These are phyloP conservation scores for Pecten maximus DNA, from an alignment of 2,888 invertebrate species.

Conservation along the genomic window DNA sequence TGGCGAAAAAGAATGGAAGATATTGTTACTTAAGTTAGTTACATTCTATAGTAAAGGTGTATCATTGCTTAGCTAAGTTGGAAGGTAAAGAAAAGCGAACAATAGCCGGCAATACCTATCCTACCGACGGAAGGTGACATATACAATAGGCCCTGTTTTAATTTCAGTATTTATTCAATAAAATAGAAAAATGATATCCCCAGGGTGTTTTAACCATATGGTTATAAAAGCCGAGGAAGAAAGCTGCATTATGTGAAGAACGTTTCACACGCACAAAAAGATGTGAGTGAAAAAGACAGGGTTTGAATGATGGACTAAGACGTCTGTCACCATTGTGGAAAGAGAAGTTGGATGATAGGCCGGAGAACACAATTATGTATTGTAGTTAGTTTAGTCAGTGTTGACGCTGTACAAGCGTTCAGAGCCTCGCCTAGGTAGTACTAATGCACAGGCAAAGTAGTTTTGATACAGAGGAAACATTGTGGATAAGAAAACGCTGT, in stretches of 20 bases:
- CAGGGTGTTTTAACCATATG: slow-evolving; percentile 15
- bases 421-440: not conserved
- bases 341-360: not conserved
- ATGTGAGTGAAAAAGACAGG: slow-evolving; percentile 14
- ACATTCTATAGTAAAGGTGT: not conserved
- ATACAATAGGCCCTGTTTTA: not conserved
- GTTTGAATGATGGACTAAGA: not conserved
- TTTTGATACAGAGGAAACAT: not conserved
- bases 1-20: not conserved
- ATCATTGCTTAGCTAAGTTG: slow-evolving; percentile 25
- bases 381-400: not conserved
- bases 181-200: slow-evolving; percentile 35
- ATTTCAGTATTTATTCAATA: slow-evolving; percentile 35
- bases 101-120: not conserved
- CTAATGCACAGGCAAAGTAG: not conserved
- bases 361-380: not conserved
- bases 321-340: not conserved
- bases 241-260: slow-evolving; percentile 11
- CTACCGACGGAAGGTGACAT: not conserved
- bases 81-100: slow-evolving; percentile 1
- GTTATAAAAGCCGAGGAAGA: slow-evolving; percentile 5
- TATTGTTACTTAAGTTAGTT: not conserved
- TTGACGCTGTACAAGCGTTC: not conserved
- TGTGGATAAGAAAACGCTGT: not conserved
- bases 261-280: slow-evolving; percentile 26